Evolutionary conservation across 2,797 vertebrate species (phyloP).

Genomic region (Ptychobarbus kaznakovi): DNA sequence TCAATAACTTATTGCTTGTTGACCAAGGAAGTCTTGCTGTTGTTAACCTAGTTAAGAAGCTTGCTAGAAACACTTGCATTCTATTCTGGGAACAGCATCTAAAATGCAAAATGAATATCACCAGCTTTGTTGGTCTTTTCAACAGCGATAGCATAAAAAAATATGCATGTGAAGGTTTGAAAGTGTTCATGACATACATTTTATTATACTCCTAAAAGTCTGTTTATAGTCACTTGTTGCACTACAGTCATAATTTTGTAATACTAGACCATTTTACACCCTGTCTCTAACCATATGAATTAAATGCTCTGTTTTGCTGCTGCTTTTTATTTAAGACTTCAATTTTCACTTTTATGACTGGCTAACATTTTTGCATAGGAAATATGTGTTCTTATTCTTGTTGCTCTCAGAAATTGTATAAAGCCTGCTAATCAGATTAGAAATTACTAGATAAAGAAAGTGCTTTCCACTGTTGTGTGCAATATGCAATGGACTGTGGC

Average conservation of each 20-base stretch:
- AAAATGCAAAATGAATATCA: neutral
- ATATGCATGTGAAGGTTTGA: neutral
- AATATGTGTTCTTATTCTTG: neutral
- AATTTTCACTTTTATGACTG: neutral
- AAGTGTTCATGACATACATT: neutral
- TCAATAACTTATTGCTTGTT: neutral
- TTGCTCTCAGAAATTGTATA: neutral
- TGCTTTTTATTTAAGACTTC: neutral
- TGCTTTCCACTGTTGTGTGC: neutral
- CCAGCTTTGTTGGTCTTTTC: neutral
- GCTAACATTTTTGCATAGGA: neutral
- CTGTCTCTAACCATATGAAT: neutral
- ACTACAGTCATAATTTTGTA: neutral
- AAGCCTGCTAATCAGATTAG: neutral
- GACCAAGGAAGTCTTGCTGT: neutral
- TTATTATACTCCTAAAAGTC: neutral
- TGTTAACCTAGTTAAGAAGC: neutral
- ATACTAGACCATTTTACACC: neutral
- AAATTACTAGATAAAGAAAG: neutral
- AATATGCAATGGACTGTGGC: neutral
- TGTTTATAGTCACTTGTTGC: neutral
- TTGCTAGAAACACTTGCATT: neutral
- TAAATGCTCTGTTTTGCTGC: neutral
- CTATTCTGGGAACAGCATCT: neutral
- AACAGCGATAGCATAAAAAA: neutral